Conservation (phyloP, 2,113 vertebrate genomes). For the Pseudolaguvia tuberculata region DNA sequence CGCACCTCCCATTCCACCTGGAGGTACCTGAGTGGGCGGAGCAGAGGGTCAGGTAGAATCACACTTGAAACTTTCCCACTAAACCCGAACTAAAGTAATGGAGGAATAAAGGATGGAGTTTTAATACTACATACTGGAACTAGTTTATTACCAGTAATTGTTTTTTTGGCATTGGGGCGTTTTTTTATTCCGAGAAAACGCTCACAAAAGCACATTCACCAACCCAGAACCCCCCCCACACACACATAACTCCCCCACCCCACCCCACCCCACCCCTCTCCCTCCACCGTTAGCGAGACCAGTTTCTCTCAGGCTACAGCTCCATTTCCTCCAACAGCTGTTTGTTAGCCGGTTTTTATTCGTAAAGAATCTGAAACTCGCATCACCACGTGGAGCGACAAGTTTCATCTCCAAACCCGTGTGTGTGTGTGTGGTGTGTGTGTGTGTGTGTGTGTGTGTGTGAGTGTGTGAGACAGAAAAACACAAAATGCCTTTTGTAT, state of each 20-base stretch:
- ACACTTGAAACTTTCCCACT: background rate
- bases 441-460: too few relatives aligned
- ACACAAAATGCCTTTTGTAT: background rate
- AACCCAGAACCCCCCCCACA: too few relatives aligned
- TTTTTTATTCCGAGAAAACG: background rate
- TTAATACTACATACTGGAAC: too few relatives aligned
- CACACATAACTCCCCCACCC: too few relatives aligned
- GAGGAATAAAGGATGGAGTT: background rate
- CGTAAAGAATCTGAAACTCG: background rate
- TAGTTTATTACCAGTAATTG: too few relatives aligned
- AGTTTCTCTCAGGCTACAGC: background rate
- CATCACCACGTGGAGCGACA: background rate
- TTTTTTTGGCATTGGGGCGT: too few relatives aligned
- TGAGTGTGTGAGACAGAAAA: too few relatives aligned
- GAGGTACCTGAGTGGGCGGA: constrained; percentile 74
- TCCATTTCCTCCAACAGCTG: background rate
- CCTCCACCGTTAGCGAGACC: background rate
- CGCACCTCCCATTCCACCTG: constrained; percentile 89
- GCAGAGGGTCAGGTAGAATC: background rate
- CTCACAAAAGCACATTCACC: background rate
- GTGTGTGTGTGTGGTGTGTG: too few relatives aligned
- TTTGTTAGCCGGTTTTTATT: background rate
- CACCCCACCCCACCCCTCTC: too few relatives aligned
- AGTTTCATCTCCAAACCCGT: background rate
- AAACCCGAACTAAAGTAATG: background rate